Evolutionary conservation across 2,888 invertebrate genomes (phyloP).

Genomic region (Nephrotoma appendiculata): DNA sequence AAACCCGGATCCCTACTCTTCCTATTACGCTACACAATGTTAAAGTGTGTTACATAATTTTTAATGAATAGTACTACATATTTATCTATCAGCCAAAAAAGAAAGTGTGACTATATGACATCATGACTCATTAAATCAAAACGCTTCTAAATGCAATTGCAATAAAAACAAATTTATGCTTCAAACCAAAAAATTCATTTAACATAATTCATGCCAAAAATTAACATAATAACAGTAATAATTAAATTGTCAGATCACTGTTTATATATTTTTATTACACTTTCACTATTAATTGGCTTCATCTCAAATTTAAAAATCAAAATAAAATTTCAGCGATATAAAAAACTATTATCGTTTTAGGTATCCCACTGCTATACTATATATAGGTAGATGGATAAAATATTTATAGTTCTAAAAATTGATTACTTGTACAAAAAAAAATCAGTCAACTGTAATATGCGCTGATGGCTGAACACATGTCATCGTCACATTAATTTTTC

Average conservation of each 20-base stretch:
- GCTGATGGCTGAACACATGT: not conserved
- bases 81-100: not conserved
- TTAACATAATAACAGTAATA: not conserved
- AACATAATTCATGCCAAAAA: not conserved
- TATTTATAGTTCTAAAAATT: not conserved
- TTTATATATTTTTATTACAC: not conserved
- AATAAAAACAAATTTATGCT: not conserved
- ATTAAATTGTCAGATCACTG: not conserved
- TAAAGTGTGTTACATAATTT: too few species aligned
- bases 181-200: not conserved
- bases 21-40: too few species aligned
- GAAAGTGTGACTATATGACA: not conserved
- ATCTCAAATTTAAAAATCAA: not conserved
- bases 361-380: not conserved
- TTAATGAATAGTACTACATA: too few species aligned
- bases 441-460: not conserved
- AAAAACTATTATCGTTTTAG: not conserved
- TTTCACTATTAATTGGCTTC: not conserved
- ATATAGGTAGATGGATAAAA: not conserved
- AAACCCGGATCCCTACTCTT: too few species aligned
- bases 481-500: not conserved
- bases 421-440: not conserved
- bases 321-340: not conserved
- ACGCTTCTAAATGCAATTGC: not conserved
- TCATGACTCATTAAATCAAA: not conserved